Conservation (phyloP, 2,113 vertebrate species). For the Verasper variegatus region DNA sequence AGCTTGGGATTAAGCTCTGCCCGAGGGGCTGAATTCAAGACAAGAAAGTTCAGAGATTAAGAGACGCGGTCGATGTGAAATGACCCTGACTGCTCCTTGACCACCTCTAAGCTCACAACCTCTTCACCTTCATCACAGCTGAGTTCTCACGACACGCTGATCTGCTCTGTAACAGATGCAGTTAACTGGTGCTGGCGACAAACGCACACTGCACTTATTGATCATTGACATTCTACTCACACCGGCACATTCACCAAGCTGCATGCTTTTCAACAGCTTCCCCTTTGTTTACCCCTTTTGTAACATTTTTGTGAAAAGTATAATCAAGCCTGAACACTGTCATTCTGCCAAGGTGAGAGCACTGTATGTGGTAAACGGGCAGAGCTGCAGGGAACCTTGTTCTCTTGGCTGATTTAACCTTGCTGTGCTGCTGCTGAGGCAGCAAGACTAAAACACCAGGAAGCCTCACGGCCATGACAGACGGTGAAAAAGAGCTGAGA, state of each 20-base stretch:
- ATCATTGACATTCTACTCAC: not conserved
- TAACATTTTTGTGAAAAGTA: slow-evolving; percentile 32
- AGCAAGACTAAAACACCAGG: slow-evolving; percentile 61
- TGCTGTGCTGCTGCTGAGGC: slow-evolving; percentile 68
- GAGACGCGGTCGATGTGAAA: slow-evolving; percentile 21
- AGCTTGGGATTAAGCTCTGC: slow-evolving; percentile 37
- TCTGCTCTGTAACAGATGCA: not conserved
- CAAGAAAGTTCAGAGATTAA: slow-evolving; percentile 50
- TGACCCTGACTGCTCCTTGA: slow-evolving; percentile 35
- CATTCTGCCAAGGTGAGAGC: slow-evolving; percentile 49
- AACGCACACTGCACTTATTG: not conserved
- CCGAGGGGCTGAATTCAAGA: slow-evolving; percentile 21
- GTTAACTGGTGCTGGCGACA: too few relatives aligned
- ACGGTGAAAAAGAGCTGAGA: slow-evolving; percentile 14
- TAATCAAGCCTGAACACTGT: slow-evolving; percentile 53
- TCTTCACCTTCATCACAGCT: not conserved
- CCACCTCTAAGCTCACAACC: slow-evolving; percentile 1
- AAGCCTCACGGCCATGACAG: slow-evolving; percentile 20
- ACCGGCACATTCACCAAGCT: not conserved
- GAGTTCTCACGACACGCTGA: not conserved
- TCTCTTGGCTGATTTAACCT: slow-evolving; percentile 67
- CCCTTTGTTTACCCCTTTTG: slow-evolving; percentile 17
- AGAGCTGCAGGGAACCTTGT: slow-evolving; percentile 41
- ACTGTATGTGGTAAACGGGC: slow-evolving; percentile 47
- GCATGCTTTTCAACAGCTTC: not conserved